Base-by-base conservation (phyloP, 2,113 vertebrate genomes). In the Aptenodytes patagonicus region DNA sequence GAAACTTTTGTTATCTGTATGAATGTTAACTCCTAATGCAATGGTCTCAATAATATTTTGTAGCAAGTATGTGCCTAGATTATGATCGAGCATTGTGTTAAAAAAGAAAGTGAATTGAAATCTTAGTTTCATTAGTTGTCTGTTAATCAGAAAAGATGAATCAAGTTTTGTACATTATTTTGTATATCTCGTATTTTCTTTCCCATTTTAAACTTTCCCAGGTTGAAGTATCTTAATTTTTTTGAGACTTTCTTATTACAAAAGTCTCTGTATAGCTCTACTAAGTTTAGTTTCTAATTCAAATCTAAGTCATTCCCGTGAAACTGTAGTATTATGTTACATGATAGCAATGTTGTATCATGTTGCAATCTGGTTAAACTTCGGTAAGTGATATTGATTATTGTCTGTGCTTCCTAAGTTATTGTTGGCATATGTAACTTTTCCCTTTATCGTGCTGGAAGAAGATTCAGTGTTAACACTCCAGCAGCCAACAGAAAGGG, bases 341-440 rank as follows among this genome's bases (percentile, higher is more conserved):
- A 19, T 26, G 38, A 54, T 38, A 78, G 22, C 54, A 61, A 16
- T n/a, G 8, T 55, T 68, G 8, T 62, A 29, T 87, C 7, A 6
- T 78, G 26, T 31, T 24, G 25, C 44, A 71, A 31, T 90, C 54
- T 85, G 29, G 9, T 76, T 90, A 55, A 90, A 77, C 21, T 28
- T 52, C 0, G 0, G 14, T 42, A 22, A 76, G 21, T 0, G 0
- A 29, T 49, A 36, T 14, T 36, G 36, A 57, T 80, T 2, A 2
- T 46, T 49, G 31, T 44, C 26, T 72, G 28, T 83, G 49, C 36
- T 57, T 7, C 49, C 38, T 62, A 46, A 88, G 4, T 51, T 83
- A 22, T n/a, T 70, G n/a, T 71, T 88, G 80, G 24, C 5, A 14
- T 46, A 22, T 0, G 0, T 26, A 42, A 26, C 10, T 83, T 77